Evolutionary conservation across 2,113 vertebrate species (phyloP), one percentile per base, ranked within the genome.

Genomic region (Oreocharis arfaki): DNA sequence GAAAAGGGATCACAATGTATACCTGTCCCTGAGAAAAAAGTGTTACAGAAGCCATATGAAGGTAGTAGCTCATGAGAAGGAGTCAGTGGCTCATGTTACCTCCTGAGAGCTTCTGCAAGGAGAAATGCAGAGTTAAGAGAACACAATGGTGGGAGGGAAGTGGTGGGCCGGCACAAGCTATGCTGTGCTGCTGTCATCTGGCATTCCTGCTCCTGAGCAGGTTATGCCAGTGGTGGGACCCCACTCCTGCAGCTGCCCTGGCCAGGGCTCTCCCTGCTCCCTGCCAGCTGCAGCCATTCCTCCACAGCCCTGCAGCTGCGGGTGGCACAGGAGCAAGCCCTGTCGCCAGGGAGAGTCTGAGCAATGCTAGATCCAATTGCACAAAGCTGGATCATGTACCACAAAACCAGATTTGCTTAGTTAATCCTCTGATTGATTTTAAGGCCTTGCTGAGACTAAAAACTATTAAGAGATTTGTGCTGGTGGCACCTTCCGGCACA

Each of bases 381-480:
- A 83, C 82, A 87, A 93, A 96, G 93, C 87, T 84, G 89, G 90
- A 88, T 97, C 90, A 56, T 6, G 52, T 64, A 85, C 65, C 94
- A 80, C 78, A 95, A 92, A 94, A 53, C 63, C 92, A 94, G 93
- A 95, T 97, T 93, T 96, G 75, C 87, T 92, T 80, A 57, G 71
- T 91, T 97, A 97, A 97, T 97, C 96, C 95, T 83, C 83, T 85
- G 95, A 95, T 84, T 96, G 97, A 96, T 96, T 96, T 94, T 65
- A 95, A 92, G 75, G 90, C 83, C 96, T 90, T 55, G 41, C 74
- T 85, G 91, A 87, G 80, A 55, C 77, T 86, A 74, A 94, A 93
- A 78, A 21, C 92, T 95, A 87, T 97, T 96, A 97, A 94, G 79
- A 92, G 96, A 92, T 97, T 95, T 95, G 89, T 63, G 83, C 33